phyloP scores from a whole-genome alignment of 1,140 invertebrate species.

The Pogonomyrmex barbatus region DNA sequence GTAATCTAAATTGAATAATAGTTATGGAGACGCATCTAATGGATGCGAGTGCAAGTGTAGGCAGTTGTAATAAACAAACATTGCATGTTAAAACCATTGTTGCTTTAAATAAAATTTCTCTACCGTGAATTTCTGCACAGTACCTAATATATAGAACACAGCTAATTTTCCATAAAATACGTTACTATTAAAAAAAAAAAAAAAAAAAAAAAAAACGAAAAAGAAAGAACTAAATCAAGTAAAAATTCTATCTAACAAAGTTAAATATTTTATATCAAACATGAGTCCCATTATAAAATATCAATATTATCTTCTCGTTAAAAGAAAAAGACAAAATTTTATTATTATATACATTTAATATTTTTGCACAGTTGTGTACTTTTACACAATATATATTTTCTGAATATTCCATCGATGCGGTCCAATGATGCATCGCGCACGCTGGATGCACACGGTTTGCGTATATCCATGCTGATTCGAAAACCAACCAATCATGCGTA shows the following conservation, averaged over 20 bases:
- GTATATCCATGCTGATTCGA: slow-evolving; percentile 61
- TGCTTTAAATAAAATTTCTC: not conserved
- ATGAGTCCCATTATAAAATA: not conserved
- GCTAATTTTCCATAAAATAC: too few species aligned
- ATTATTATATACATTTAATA: slow-evolving; percentile 30
- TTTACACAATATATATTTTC: slow-evolving; percentile 34
- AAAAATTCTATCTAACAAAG: not conserved
- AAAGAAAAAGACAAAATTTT: not conserved
- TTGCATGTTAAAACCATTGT: not conserved
- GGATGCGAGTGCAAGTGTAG: not conserved
- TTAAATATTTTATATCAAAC: not conserved
- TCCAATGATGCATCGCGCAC: slow-evolving; percentile 52
- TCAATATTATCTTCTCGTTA: not conserved
- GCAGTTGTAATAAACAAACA: not conserved
- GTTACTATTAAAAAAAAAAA: too few species aligned
- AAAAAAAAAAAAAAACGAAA: too few species aligned
- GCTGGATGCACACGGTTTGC: slow-evolving; percentile 57
- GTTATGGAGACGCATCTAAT: not conserved
- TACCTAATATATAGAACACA: not conserved
- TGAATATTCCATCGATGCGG: slow-evolving; percentile 37
- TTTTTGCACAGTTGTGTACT: slow-evolving; percentile 14
- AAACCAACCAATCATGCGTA: slow-evolving; percentile 61
- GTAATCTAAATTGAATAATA: slow-evolving; percentile 36
- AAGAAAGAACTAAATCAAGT: too few species aligned
- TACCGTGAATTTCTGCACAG: not conserved